Conservation (phyloP, 2,797 vertebrate species). For the Hafferia zeledoni region DNA sequence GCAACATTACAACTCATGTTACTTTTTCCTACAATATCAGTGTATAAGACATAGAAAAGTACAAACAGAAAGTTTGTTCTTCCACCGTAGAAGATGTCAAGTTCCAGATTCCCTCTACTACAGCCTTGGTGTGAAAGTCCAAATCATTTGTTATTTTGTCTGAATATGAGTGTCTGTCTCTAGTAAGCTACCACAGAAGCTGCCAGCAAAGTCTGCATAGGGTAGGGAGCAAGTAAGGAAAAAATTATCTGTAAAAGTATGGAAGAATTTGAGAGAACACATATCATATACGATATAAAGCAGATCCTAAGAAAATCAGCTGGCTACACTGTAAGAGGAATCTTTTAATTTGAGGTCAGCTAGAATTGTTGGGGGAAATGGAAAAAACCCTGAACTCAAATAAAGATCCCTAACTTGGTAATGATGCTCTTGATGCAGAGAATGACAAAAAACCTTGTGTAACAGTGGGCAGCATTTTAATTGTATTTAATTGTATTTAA, state of each 20-base stretch:
- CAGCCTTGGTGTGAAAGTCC: background rate
- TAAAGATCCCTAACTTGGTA: background rate
- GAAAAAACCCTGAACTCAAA: background rate
- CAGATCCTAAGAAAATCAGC: background rate
- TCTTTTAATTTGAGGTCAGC: background rate
- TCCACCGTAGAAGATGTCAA: background rate
- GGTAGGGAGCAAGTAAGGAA: background rate
- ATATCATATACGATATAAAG: background rate
- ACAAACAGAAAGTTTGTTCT: background rate
- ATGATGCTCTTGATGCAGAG: fast-evolving
- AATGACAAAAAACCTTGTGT: background rate
- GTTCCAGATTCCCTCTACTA: background rate
- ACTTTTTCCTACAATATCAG: background rate
- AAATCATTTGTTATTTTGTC: background rate
- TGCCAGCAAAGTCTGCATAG: background rate
- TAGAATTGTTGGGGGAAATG: background rate
- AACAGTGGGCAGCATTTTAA: background rate
- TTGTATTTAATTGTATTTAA: too few species aligned
- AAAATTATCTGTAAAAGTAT: background rate
- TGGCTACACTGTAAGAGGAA: background rate
- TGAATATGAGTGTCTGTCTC: background rate
- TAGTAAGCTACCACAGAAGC: background rate
- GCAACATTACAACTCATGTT: background rate
- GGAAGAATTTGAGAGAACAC: background rate
- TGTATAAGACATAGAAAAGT: background rate